Percentiles rank a stretch among this genome's conserved stretches.
Evolutionary conservation across 1,140 invertebrate species (phyloP).

Genomic region (Drosophila biarmipes): DNA sequence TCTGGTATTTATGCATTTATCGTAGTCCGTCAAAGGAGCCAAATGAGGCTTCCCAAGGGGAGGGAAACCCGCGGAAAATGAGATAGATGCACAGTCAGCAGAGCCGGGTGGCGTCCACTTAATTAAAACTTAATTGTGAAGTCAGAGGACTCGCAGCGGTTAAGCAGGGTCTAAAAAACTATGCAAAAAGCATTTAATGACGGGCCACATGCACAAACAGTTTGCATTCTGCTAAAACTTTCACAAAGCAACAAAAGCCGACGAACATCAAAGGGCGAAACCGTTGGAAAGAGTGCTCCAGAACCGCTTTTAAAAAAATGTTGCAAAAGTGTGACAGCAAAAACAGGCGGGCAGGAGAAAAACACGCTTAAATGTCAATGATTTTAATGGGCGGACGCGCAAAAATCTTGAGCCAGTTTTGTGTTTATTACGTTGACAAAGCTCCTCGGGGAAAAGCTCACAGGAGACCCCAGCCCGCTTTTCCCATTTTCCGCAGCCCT

Average conservation of each 20-base stretch:
- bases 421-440: conserved; percentile 73
- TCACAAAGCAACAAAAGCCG: conserved; percentile 61
- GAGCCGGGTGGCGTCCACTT: conserved; percentile 52
- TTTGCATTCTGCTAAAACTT: conserved; percentile 50
- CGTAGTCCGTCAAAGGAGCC: conserved; percentile 22
- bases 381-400: conserved; percentile 81
- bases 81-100: conserved; percentile 26
- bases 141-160: conserved; percentile 35
- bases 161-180: conserved; percentile 21
- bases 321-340: conserved; percentile 69
- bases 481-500: conserved; percentile 25
- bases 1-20: conserved; percentile 21
- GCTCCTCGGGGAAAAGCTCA: conserved; percentile 25
- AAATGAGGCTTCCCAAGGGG: conserved; percentile 12
- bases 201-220: conserved; percentile 50
- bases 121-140: conserved; percentile 79
- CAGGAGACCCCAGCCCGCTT: conserved; percentile 17
- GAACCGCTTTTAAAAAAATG: conserved; percentile 46
- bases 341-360: conserved; percentile 28
- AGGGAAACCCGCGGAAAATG: not conserved
- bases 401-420: conserved; percentile 82
- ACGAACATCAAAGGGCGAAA: conserved; percentile 60
- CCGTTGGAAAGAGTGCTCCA: conserved; percentile 38
- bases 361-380: conserved; percentile 79
- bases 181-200: conserved; percentile 68